Base-by-base conservation (phyloP, 2,113 vertebrate species). In the Martes martes region DNA sequence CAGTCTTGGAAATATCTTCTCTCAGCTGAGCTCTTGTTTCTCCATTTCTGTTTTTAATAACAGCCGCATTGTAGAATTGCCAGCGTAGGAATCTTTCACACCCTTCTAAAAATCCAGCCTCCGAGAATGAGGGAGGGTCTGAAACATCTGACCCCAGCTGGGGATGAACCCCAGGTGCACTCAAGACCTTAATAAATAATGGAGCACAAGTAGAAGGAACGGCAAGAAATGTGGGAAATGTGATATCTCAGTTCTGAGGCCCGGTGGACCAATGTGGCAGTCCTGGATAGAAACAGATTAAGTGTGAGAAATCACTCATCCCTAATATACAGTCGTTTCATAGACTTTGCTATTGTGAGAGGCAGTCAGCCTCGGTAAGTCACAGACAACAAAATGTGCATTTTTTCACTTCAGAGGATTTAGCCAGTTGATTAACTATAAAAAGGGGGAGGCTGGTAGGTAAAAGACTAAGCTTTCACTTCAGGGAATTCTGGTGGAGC, bases 221-320 rank as follows among this genome's bases (percentile, higher is more conserved):
- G 94, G 96, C 98, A 98, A 96, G 98, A 98, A 97, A 98, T 0
- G 96, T 98, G 98, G 98, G 98, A 98, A 99, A 98, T 98, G 97
- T 98, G 98, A 98, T 98, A 98, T 98, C 98, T 98, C 98, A 98
- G 98, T 98, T 98, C 97, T 63, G 91, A 98, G 98, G 98, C 98
- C 98, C 98, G 57, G 97, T 97, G 98, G 99, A 98, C 98, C 98
- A 89, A 98, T 96, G 76, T 93, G 97, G 98, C 98, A 98, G 98
- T 96, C 98, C 98, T 91, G 95, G 98, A 97, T 97, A 98, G 98
- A 98, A 98, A 98, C 95, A 98, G 98, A 99, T 97, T 98, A 99
- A 98, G 98, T 99, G 99, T 98, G 99, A 99, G 99, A 99, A 99
- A 98, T 99, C 99, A 98, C 98, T 99, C 99, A 99, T 98, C 98